Evolutionary conservation across 2,888 invertebrate species (phyloP).

Genomic region (Caenorhabditis plicata): DNA sequence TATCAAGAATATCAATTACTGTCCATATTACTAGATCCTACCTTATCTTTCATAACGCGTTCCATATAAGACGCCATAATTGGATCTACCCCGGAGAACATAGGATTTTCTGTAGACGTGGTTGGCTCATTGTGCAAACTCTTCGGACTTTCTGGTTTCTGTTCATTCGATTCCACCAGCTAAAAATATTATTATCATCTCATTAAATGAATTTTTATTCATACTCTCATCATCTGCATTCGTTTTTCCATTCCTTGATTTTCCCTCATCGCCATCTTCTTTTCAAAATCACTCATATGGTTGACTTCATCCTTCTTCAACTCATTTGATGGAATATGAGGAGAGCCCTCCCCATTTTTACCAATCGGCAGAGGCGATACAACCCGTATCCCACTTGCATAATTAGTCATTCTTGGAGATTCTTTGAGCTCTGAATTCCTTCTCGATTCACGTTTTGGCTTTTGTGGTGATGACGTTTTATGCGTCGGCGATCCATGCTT

Average conservation of each 20-base stretch:
- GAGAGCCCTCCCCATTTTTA: neutral
- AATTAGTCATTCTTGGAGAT: neutral
- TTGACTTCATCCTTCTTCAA: neutral
- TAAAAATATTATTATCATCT: no score
- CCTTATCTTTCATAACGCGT: slow-evolving; percentile 28
- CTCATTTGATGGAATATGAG: neutral
- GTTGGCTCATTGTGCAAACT: neutral
- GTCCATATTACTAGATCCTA: neutral
- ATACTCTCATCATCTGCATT: slow-evolving; percentile 10
- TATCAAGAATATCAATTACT: neutral
- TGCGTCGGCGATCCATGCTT: slow-evolving; percentile 11
- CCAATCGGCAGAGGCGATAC: slow-evolving; percentile 9
- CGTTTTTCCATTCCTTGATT: neutral
- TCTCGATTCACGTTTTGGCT: slow-evolving; percentile 2
- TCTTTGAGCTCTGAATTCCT: slow-evolving; percentile 1
- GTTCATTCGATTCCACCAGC: neutral
- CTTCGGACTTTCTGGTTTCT: neutral
- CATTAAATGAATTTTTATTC: neutral
- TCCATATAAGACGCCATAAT: slow-evolving; percentile 49
- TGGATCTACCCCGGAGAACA: slow-evolving; percentile 41
- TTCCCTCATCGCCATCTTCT: slow-evolving; percentile 4
- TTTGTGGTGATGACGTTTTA: slow-evolving; percentile 27
- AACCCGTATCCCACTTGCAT: slow-evolving; percentile 3
- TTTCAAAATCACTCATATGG: slow-evolving; percentile 11
- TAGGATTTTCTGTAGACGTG: slow-evolving; percentile 17